Percentiles rank a stretch among this genome's conserved stretches.
phyloP scores from a whole-genome alignment of 2,888 invertebrate species.

The Laspeyria flexula region DNA sequence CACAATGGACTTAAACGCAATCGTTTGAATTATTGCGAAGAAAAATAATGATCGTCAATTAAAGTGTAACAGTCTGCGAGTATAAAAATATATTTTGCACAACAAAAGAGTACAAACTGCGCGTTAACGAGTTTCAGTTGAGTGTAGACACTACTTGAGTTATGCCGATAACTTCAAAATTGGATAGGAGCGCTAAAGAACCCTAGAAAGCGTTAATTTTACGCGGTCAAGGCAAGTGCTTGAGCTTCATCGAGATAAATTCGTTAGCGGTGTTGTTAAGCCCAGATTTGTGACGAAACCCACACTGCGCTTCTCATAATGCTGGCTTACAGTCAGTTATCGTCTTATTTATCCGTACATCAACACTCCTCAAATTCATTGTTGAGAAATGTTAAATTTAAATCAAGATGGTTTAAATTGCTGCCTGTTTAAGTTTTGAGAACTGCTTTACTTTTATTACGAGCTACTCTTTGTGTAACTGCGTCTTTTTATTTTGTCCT shows the following conservation, averaged over 20 bases:
- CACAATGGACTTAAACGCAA: constrained; percentile 5
- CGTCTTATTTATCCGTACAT: constrained; percentile 15
- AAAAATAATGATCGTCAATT: constrained; percentile 3
- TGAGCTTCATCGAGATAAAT: constrained; percentile 33
- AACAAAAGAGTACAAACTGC: constrained; percentile 4
- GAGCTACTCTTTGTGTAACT: background rate
- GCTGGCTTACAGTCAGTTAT: constrained; percentile 6
- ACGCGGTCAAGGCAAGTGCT: constrained; percentile 33
- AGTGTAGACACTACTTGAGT: constrained; percentile 13
- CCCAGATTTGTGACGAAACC: constrained; percentile 18
- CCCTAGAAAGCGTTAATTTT: constrained; percentile 25
- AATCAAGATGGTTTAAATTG: background rate
- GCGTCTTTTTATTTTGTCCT: background rate
- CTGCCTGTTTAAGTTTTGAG: background rate
- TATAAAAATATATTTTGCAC: constrained; percentile 9
- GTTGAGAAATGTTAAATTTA: constrained; percentile 3
- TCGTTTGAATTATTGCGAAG: background rate
- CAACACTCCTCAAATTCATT: constrained; percentile 4
- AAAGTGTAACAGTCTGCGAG: constrained; percentile 1
- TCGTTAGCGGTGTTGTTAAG: constrained; percentile 18
- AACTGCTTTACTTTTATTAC: background rate
- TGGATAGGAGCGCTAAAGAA: constrained; percentile 9
- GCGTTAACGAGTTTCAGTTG: constrained; percentile 10
- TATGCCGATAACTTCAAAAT: constrained; percentile 23
- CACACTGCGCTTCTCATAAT: constrained; percentile 16